phyloP scores from a whole-genome alignment of 1,140 invertebrate genomes.

The Helicoverpa armigera region DNA sequence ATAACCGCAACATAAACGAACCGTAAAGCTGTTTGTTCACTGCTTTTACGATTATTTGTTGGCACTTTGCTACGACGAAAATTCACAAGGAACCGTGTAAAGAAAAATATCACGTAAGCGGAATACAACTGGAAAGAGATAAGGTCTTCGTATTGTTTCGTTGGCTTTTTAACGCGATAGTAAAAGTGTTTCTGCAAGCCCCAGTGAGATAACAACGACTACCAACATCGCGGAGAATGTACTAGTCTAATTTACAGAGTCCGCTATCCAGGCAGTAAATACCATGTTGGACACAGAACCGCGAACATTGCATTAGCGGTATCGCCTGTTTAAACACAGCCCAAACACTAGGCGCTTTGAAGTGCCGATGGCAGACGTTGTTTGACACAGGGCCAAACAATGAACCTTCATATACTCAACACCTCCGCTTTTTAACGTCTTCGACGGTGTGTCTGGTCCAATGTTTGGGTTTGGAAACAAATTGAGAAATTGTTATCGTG shows the following conservation, averaged over 20 bases:
- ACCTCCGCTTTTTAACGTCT: slow-evolving; percentile 77
- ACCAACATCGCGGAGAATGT: slow-evolving; percentile 6
- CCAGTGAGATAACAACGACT: slow-evolving; percentile 9
- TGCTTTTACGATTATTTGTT: slow-evolving; percentile 61
- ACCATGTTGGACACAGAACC: slow-evolving; percentile 28
- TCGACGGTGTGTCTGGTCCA: slow-evolving; percentile 64
- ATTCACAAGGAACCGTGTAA: slow-evolving; percentile 15
- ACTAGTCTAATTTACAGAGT: slow-evolving; percentile 28
- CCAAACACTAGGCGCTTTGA: slow-evolving; percentile 68
- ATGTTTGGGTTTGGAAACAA: slow-evolving; percentile 62
- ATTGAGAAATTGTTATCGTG: slow-evolving; percentile 61
- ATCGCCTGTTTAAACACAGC: slow-evolving; percentile 69
- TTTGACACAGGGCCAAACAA: slow-evolving; percentile 75
- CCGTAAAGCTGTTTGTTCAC: slow-evolving; percentile 61
- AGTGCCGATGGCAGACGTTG: slow-evolving; percentile 70
- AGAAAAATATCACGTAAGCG: slow-evolving; percentile 43
- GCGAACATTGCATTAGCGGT: slow-evolving; percentile 67
- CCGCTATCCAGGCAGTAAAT: slow-evolving; percentile 50
- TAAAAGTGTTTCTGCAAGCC: slow-evolving; percentile 18
- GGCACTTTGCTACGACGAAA: slow-evolving; percentile 44
- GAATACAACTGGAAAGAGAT: slow-evolving; percentile 22
- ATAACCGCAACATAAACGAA: slow-evolving; percentile 58
- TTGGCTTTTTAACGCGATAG: slow-evolving; percentile 20
- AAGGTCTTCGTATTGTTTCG: background rate
- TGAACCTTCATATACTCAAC: slow-evolving; percentile 72